Evolutionary conservation across 2,797 vertebrate species (phyloP).

Genomic region (Poeciliopsis gracilis): DNA sequence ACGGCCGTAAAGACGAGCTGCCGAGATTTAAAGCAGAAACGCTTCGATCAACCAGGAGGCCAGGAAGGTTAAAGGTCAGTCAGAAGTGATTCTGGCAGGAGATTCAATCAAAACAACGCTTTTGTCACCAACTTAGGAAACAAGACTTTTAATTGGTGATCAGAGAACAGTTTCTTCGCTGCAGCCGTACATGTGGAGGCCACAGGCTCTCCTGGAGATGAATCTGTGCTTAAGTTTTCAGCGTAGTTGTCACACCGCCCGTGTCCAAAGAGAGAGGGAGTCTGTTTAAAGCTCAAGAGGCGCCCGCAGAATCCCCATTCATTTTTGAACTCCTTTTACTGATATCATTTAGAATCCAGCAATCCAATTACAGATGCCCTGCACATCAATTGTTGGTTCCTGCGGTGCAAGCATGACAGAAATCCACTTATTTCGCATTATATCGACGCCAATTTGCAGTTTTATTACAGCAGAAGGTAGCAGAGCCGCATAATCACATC

Average conservation of each 20-base stretch:
- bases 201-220: conserved; percentile 23
- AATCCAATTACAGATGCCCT: conserved; percentile 61
- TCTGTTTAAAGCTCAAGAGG: conserved; percentile 49
- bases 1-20: background rate
- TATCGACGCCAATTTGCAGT: conserved; percentile 71
- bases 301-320: conserved; percentile 50
- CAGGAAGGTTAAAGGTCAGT: background rate
- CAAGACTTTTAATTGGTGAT: background rate
- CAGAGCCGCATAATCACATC: conserved; percentile 59
- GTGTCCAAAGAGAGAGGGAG: conserved; percentile 43
- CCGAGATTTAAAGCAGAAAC: background rate
- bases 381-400: conserved; percentile 65
- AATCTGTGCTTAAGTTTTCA: conserved; percentile 24
- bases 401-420: conserved; percentile 66
- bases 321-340: conserved; percentile 58
- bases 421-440: conserved; percentile 71
- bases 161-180: background rate
- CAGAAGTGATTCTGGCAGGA: background rate
- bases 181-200: conserved; percentile 10
- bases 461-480: conserved; percentile 65
- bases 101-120: background rate
- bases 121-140: background rate
- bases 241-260: conserved; percentile 23
- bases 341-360: conserved; percentile 59
- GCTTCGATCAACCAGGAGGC: background rate